Evolutionary conservation across 2,888 invertebrate species (phyloP), one percentile per base, ranked within the genome.

Genomic region (Ennomos erosarius): DNA sequence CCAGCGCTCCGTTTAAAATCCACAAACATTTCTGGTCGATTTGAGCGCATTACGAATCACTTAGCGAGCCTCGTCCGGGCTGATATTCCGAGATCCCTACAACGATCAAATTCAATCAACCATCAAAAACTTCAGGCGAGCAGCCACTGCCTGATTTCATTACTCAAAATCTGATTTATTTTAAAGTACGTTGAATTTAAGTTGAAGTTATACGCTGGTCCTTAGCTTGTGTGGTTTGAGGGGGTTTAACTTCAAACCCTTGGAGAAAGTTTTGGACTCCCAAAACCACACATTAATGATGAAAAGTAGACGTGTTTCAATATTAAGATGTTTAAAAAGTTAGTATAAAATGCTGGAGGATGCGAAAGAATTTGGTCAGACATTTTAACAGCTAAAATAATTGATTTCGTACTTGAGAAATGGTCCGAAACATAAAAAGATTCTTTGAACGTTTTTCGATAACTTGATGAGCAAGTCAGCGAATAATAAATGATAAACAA

Each of bases 21-120:
- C 58, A 51, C 65, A 53, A 64, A 60, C 59, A 62, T 62, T 62
- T 53, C 59, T 56, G 63, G 62, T 69, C 68, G 67, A 64, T 69
- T 69, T 67, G 59, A 64, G 63, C 61, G 59, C 68, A 67, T 69
- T 67, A 67, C 59, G 65, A 69, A 69, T 64, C 67, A 69, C 68
- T 69, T 69, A 67, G 68, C 65, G 62, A 12, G 36, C 52, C 58
- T 53, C 50, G 58, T 55, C 46, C 48, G 50, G 57, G 44, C 62
- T 34, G 54, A 62, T 62, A 57, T 62, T 50, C 56, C 34, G 46
- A 55, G 55, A 49, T 42, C 46, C 59, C 50, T 33, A 59, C 59
- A 55, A 50, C 59, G 55, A 59, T 59, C 59, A 59, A 43, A 55
- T 55, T 46, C 51, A 55, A 59, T 59, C 55, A 55, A 59, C 40